A percentile compares a stretch with the other conserved stretches of the same genome.
Evolutionary conservation across 2,797 vertebrate genomes (phyloP).

Genomic region (Sebastes trivittatus): DNA sequence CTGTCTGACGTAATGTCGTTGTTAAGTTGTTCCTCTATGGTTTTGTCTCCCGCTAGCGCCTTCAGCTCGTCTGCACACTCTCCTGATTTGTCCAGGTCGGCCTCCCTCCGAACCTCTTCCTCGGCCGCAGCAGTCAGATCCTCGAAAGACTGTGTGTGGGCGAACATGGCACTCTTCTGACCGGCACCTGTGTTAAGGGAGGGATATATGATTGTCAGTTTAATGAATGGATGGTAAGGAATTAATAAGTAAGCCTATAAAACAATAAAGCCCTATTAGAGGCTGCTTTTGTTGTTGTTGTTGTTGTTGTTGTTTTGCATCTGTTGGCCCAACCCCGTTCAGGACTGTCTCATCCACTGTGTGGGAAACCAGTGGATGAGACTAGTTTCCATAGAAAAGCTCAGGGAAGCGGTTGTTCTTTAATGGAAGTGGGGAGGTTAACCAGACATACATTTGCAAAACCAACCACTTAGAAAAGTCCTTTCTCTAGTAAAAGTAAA

Average conservation of each 20-base stretch:
- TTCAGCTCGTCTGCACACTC: constrained; percentile 79
- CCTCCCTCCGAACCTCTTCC: constrained; percentile 62
- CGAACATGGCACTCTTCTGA: constrained; percentile 93
- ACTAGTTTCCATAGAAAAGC: neutral
- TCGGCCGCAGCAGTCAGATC: constrained; percentile 87
- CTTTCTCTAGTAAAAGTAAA: neutral
- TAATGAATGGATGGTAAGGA: neutral
- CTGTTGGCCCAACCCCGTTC: neutral
- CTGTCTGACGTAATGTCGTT: constrained; percentile 68
- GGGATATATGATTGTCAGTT: neutral
- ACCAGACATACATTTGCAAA: neutral
- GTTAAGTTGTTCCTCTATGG: constrained; percentile 71
- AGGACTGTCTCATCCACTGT: neutral
- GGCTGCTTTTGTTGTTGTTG: neutral
- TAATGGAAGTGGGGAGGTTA: too few relatives aligned
- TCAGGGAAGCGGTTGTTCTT: neutral
- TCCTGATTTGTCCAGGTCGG: constrained; percentile 22
- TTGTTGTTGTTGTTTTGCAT: neutral
- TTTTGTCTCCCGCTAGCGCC: constrained; percentile 54
- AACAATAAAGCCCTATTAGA: neutral
- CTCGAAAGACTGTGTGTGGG: constrained; percentile 93
- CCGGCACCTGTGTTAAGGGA: constrained; percentile 84
- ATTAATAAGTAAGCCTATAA: neutral
- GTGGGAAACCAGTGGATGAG: neutral
- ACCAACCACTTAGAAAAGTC: neutral